A percentile compares a stretch with the other conserved stretches of the same genome.
Conservation (phyloP, 2,797 vertebrate genomes). For the Muraenolepis orangiensis region DNA sequence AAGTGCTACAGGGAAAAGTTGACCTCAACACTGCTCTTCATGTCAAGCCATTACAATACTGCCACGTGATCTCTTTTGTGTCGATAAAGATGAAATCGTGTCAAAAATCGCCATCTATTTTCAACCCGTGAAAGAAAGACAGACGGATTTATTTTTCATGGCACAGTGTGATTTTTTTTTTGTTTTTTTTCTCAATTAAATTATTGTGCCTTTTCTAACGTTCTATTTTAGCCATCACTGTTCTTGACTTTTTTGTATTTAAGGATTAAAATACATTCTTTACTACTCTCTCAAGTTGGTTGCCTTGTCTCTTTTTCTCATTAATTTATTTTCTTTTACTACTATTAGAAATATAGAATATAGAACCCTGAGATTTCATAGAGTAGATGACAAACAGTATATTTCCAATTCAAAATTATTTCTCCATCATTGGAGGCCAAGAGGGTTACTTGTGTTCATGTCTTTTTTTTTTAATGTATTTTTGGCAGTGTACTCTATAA, state of each 20-base stretch:
- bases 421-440: too few relatives aligned
- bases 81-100: conserved; percentile 52
- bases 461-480: neutral
- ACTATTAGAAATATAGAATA: too few relatives aligned
- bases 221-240: conserved; percentile 70
- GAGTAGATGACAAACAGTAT: too few relatives aligned
- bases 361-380: too few relatives aligned
- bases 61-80: conserved; percentile 59
- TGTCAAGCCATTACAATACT: conserved; percentile 72
- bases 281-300: conserved; percentile 42
- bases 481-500: too few relatives aligned
- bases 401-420: too few relatives aligned
- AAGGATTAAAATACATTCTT: conserved; percentile 70
- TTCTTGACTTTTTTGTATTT: conserved; percentile 73
- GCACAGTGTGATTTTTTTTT: conserved; percentile 69
- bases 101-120: conserved; percentile 65
- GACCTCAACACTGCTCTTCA: conserved; percentile 73
- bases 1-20: conserved; percentile 71
- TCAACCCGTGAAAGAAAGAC: conserved; percentile 61
- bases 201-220: conserved; percentile 79
- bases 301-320: conserved; percentile 8
- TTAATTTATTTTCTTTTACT: too few relatives aligned
- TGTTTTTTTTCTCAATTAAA: conserved; percentile 67
- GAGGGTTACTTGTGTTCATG: neutral
- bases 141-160: conserved; percentile 69